Evolutionary conservation across 2,797 vertebrate species (phyloP).

Genomic region (Pseudopleuronectes americanus): DNA sequence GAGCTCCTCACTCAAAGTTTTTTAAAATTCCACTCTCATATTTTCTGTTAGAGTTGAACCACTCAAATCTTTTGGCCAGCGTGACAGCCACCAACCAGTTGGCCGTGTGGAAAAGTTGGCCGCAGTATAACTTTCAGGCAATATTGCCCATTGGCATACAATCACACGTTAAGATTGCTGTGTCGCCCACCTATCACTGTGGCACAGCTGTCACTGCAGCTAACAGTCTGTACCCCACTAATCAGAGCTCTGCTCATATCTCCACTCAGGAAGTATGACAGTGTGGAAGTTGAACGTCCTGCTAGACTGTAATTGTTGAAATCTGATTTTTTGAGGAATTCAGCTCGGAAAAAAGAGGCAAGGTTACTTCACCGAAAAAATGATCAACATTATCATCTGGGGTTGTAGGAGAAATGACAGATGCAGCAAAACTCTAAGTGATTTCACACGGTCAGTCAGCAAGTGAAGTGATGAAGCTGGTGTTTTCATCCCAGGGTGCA

Average conservation of each 20-base stretch:
- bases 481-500: constrained; percentile 67
- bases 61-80: constrained; percentile 62
- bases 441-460: background rate
- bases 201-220: constrained; percentile 78
- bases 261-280: constrained; percentile 56
- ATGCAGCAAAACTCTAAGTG: constrained; percentile 11
- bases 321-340: constrained; percentile 29
- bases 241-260: constrained; percentile 75
- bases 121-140: constrained; percentile 74
- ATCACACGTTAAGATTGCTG: constrained; percentile 73
- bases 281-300: constrained; percentile 46
- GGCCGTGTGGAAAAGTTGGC: constrained; percentile 77
- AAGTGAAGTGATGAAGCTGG: constrained; percentile 7
- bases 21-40: constrained; percentile 38
- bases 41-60: constrained; percentile 48
- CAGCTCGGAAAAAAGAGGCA: constrained; percentile 19
- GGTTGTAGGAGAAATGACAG: constrained; percentile 30
- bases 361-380: constrained; percentile 32
- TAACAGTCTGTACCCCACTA: constrained; percentile 65
- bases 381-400: constrained; percentile 14
- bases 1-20: constrained; percentile 47
- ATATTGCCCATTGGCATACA: constrained; percentile 77
- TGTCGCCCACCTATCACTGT: constrained; percentile 79
- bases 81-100: constrained; percentile 69
- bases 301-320: constrained; percentile 49